phyloP scores from a whole-genome alignment of 1,140 invertebrate species.

The Camponotus vicinus region DNA sequence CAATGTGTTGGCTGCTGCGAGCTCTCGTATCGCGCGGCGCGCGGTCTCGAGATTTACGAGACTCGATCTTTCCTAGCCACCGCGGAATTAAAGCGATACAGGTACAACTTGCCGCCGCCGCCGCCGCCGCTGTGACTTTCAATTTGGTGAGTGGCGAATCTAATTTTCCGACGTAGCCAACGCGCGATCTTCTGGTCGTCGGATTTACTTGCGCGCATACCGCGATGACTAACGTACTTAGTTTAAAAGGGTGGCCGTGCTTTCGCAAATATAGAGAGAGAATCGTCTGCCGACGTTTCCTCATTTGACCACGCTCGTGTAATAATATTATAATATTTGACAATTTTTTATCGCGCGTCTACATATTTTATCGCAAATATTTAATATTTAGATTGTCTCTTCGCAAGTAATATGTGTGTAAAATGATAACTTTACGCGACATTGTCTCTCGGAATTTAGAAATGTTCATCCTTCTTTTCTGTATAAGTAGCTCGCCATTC shows the following conservation, averaged over 20 bases:
- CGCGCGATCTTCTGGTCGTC: constrained; percentile 53
- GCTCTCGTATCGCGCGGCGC: constrained; percentile 39
- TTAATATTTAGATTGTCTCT: not conserved
- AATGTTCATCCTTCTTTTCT: not conserved
- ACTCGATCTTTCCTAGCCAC: constrained; percentile 57
- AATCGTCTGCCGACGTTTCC: not conserved
- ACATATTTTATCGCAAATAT: not conserved
- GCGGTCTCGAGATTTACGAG: constrained; percentile 69
- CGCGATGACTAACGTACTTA: constrained; percentile 60
- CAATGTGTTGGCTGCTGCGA: constrained; percentile 38
- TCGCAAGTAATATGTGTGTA: not conserved
- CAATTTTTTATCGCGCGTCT: constrained; percentile 4
- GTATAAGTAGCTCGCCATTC: not conserved
- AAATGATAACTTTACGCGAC: not conserved
- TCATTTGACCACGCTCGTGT: not conserved
- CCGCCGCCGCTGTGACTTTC: constrained; percentile 71
- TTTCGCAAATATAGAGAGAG: constrained; percentile 41
- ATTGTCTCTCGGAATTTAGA: not conserved
- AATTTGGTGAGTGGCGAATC: constrained; percentile 73
- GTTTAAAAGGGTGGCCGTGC: constrained; percentile 49
- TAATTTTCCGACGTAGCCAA: constrained; percentile 49
- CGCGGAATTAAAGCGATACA: constrained; percentile 70
- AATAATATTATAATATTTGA: not conserved
- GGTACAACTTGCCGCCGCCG: constrained; percentile 6
- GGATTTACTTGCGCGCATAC: constrained; percentile 56